Evolutionary conservation across 2,797 vertebrate species (phyloP), one percentile per base, ranked within the genome.

Genomic region (Arrhamphus sclerolepis): DNA sequence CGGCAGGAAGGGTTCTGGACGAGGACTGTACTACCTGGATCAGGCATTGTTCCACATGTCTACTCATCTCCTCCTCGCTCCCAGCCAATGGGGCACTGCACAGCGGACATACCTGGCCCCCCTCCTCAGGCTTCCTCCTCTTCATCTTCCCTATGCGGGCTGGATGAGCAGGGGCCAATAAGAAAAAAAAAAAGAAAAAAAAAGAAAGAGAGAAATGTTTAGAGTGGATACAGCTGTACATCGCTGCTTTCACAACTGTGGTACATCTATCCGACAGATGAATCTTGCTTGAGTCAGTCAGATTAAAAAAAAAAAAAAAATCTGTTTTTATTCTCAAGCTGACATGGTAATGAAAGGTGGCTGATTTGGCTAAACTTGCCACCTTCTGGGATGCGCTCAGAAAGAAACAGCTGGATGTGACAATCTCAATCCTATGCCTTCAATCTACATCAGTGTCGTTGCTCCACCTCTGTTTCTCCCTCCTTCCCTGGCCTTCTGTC

Each of bases 51-150:
- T 99, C 97, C 97, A 99, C 98, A 98, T 99, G 98, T 96, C 96
- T 98, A 99, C 96, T 99, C 97, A 98, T 98, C 94, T 98, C 96
- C 94, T 98, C 96, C 95, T 97, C 96, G 90, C 96, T 97, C 94
- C 98, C 98, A 94, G 95, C 93, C 94, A 99, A 94, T 81, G 96
- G 95, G 81, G 93, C 89, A 89, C 92, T 96, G 97, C 98, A 98
- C 94, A 98, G 96, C 83, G 97, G 98, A 98, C 97, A 98, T 99
- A 99, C 98, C 98, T 99, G 98, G 85, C 97, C 97, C 94, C 96
- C 97, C 89, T 99, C 98, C 87, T 99, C 98, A 85, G 97, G 96
- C 94, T 98, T 98, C 94, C 97, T 95, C 88, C 98, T 94, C 93
- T 99, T 99, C 96, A 98, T 98, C 94, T 99, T 99, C 56, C 98